Base-by-base conservation (phyloP, 1,140 invertebrate genomes). In the Anastrepha ludens region DNA sequence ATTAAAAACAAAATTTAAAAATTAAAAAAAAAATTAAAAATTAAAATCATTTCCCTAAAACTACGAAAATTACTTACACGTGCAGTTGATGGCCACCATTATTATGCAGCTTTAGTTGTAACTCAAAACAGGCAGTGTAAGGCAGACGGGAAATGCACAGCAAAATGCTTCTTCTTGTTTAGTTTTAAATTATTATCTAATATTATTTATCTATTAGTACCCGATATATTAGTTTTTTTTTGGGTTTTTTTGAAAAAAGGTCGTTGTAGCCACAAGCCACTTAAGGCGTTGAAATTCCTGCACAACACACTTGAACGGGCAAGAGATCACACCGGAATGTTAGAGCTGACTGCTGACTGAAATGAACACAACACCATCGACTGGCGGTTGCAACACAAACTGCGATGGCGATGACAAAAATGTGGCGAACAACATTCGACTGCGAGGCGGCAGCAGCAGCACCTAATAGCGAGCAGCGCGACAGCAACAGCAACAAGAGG, bases 51-150 rank as follows among this genome's bases (percentile, higher is more conserved):
- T 29, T 29, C 29, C 29, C 29, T 29, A 29, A 29, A 29, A 29
- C 29, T 29, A 29, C 29, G 29, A 29, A 29, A 29, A 29, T 1
- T 81, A 81, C 74, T 81, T 81, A 81, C 74, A 58, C 44, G 74
- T 81, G 20, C 41, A 74, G 70, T 81, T 41, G 20, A 81, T 81
- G 47, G 74, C 74, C 74, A 81, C 74, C 74, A 81, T 81, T 81
- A 74, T 74, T 62, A 47, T 74, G n/a, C 44, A 55, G 47, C 20
- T 81, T 81, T 11, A 55, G 7, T 78, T 8, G 47, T 81, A 55
- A 58, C 70, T 47, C 70, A 74, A 47, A 17, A 55, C n/a, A 55
- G 74, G 74, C 74, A 81, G 70, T 74, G 44, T 74, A 47, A 41
- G 74, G 41, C 74, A 41, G 47, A 13, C 8, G 13, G 9, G 41